Conservation (phyloP, 2,797 vertebrate genomes). For the Cossypha niveicapilla region DNA sequence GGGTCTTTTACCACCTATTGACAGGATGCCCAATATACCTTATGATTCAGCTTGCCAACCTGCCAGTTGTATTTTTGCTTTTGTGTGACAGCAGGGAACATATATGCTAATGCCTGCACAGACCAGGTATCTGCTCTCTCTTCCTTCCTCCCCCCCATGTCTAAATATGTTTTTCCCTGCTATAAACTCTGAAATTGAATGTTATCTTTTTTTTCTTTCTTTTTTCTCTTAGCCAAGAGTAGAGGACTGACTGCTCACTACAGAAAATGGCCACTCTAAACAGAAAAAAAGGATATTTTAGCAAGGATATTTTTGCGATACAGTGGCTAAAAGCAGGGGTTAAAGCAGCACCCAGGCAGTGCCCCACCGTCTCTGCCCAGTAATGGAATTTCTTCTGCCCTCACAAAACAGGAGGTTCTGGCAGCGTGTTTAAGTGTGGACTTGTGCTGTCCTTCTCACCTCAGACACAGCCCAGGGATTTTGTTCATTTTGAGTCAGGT, state of each 20-base stretch:
- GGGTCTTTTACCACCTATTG: background rate
- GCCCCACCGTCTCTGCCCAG: background rate
- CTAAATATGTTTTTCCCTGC: background rate
- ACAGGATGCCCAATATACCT: background rate
- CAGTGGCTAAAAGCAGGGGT: background rate
- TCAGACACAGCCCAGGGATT: background rate
- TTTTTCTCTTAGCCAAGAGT: background rate
- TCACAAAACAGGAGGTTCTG: background rate
- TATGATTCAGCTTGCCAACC: background rate
- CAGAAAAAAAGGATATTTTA: background rate
- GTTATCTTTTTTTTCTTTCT: background rate
- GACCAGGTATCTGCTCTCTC: background rate
- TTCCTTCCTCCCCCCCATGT: background rate
- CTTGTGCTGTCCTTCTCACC: background rate
- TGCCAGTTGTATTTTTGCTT: background rate
- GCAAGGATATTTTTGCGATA: background rate
- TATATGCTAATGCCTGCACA: background rate
- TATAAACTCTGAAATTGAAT: background rate
- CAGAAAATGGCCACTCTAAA: constrained; percentile 31
- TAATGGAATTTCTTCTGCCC: background rate
- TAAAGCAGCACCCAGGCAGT: background rate
- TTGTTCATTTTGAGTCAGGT: background rate
- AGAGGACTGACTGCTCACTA: background rate
- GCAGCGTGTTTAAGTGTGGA: background rate
- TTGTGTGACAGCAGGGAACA: background rate